Evolutionary conservation across 2,797 vertebrate species (phyloP).

Genomic region (Brachymystax lenok): DNA sequence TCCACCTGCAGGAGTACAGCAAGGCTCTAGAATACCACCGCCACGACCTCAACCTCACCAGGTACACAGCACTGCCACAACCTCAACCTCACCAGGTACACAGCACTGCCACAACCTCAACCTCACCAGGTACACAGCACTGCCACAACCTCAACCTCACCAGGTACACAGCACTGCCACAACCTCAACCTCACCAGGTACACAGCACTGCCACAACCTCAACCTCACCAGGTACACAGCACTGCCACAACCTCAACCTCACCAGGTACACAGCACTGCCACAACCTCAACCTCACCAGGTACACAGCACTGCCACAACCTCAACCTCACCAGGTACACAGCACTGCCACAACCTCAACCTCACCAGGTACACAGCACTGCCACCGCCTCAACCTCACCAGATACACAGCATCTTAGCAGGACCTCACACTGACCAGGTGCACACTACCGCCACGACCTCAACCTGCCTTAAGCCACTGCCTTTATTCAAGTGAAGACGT

Average conservation of each 20-base stretch:
- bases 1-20: conserved; percentile 91
- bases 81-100: conserved; percentile 14
- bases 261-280: not conserved
- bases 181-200: not conserved
- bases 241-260: not conserved
- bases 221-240: not conserved
- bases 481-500: too few relatives aligned
- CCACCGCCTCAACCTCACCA: not conserved
- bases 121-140: conserved; percentile 73
- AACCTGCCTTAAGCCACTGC: too few relatives aligned
- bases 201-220: too few relatives aligned
- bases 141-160: too few relatives aligned
- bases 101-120: not conserved
- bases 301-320: not conserved
- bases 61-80: not conserved
- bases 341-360: not conserved
- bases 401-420: too few relatives aligned
- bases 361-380: conserved; percentile 8
- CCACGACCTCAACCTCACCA: conserved; percentile 88
- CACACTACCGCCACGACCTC: not conserved
- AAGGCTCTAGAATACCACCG: conserved; percentile 95
- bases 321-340: not conserved
- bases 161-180: too few relatives aligned
- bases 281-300: conserved; percentile 9
- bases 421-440: not conserved